Base-by-base conservation (phyloP, 2,113 vertebrate species). In the Oostethus manadensis region DNA sequence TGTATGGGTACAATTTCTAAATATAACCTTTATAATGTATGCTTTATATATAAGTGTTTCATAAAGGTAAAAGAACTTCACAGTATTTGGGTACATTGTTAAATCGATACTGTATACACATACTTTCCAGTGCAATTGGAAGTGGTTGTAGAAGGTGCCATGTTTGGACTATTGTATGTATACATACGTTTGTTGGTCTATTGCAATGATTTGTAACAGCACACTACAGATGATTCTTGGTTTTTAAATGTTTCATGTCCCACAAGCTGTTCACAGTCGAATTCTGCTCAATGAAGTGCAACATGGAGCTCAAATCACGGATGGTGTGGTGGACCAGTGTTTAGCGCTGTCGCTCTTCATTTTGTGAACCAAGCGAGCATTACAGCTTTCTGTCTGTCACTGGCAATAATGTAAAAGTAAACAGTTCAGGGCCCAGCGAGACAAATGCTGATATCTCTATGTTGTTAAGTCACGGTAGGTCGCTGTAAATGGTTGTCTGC, bases 1-100 rank as follows among this genome's bases (percentile, higher is more conserved):
- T 10, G 35, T 56, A 60, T 69, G 71, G 51, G 73, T 58, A 53
- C 58, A 47, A 54, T 42, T 0, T 15, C 35, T 22, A 14, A 4
- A 35, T 35, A 47, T 49, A 20, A 55, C 54, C 48, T 64, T 49
- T 6, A 51, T 58, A 40, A 48, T 50, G 45, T 44, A 45, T n/a
- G 50, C 33, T 35, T 35, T 35, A 35, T 38, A 38, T 33, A 26
- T 26, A 26, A 26, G 5, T 26, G 7, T 33, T 7, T 33, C 5
- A 33, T 33, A 33, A 33, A 5, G 23, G 23, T 26, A 20, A 48
- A 48, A 48, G 8, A 2, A 47, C 46, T 13, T n/a, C 22, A 51
- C 23, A 8, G 16, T 10, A 51, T 29, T 23, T 29, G 21, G 22
- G 46, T 20, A 8, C 10, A 21, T 8, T 20, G 46, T 11, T 1